Percentiles rank a stretch among this genome's conserved stretches.
Evolutionary conservation across 1,140 invertebrate genomes (phyloP).

Genomic region (Monochamus saltuarius): DNA sequence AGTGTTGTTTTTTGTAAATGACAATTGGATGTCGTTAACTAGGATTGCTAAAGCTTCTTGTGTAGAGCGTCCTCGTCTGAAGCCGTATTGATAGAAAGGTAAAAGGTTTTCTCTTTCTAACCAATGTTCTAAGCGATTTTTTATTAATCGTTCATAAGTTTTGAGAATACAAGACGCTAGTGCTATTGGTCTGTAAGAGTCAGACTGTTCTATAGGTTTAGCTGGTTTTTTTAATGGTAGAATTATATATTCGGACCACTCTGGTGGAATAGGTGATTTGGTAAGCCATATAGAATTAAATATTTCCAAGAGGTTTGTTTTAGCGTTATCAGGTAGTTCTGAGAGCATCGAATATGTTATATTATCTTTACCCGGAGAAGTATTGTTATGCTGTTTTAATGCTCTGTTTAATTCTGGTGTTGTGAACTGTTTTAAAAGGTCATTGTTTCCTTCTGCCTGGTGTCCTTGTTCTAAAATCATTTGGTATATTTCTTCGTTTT

Average conservation of each 20-base stretch:
- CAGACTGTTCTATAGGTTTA: no score
- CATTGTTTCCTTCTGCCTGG: neutral
- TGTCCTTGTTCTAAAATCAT: neutral
- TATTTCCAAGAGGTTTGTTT: no score
- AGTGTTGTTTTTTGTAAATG: slow-evolving; percentile 1
- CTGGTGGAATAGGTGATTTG: no score
- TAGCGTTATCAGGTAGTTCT: no score
- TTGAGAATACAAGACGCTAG: no score
- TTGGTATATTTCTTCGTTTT: neutral
- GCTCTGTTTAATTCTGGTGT: neutral
- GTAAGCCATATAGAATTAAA: no score
- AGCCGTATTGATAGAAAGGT: no score
- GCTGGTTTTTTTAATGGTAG: no score
- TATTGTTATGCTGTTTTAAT: neutral
- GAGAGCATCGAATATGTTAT: neutral
- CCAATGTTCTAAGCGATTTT: neutral
- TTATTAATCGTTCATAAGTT: neutral
- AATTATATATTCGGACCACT: no score
- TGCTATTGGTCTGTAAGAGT: no score
- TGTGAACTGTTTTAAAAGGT: neutral
- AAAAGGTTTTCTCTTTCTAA: neutral
- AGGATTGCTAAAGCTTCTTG: neutral
- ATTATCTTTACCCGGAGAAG: no score
- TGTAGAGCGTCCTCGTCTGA: no score
- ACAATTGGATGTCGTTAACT: neutral